A percentile compares a stretch with the other conserved stretches of the same genome.
Evolutionary conservation across 2,113 vertebrate species (phyloP).

Genomic region (Tetrao urogallus): DNA sequence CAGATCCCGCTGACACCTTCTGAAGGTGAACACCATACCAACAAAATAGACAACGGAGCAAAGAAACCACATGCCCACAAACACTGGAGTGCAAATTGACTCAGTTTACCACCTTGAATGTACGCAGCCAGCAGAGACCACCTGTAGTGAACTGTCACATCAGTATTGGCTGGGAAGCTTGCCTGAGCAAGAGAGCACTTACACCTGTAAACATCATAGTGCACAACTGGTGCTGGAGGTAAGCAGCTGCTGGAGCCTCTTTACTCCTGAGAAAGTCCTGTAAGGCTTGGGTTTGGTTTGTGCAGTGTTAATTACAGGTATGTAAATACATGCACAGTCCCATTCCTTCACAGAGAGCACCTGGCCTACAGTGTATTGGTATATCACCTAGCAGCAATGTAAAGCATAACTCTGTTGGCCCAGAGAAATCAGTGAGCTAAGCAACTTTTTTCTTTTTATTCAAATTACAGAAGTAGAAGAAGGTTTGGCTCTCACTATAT

Average conservation of each 20-base stretch:
- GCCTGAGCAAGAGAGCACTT: neutral
- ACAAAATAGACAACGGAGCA: neutral
- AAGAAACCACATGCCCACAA: neutral
- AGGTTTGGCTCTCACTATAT: rapidly evolving
- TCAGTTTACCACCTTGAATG: neutral
- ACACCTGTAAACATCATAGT: neutral
- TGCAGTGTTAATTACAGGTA: neutral
- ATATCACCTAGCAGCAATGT: neutral
- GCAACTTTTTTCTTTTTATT: neutral
- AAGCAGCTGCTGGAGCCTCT: slow-evolving; percentile 4
- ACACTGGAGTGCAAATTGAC: neutral
- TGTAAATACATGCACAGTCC: neutral
- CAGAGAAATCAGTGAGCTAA: neutral
- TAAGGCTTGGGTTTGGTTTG: neutral
- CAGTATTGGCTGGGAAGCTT: neutral
- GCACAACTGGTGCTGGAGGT: neutral
- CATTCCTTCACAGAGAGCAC: neutral
- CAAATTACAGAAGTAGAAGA: neutral
- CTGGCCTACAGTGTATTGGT: neutral
- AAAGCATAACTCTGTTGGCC: neutral
- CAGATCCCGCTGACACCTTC: neutral
- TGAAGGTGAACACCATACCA: rapidly evolving
- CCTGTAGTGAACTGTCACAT: neutral
- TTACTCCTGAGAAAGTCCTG: neutral
- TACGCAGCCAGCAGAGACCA: neutral